phyloP scores from a whole-genome alignment of 2,113 vertebrate species.

The Leptosomus discolor region DNA sequence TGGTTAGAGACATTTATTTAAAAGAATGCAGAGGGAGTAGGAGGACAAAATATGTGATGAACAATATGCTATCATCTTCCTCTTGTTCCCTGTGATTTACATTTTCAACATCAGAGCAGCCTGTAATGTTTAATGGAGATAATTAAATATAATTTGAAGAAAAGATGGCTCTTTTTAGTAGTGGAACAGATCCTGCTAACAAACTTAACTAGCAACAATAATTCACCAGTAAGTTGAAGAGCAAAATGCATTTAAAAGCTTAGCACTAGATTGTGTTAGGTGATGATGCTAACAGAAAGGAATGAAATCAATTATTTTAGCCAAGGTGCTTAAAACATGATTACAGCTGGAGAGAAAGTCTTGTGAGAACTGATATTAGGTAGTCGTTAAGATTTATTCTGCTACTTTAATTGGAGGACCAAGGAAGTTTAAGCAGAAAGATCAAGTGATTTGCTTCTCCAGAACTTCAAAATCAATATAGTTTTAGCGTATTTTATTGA shows the following conservation, averaged over 20 bases:
- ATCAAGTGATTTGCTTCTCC: conserved; percentile 32
- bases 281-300: background rate
- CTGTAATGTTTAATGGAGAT: conserved; percentile 62
- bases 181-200: conserved; percentile 30
- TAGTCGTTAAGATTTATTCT: conserved; percentile 10
- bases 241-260: background rate
- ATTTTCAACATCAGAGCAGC: conserved; percentile 24
- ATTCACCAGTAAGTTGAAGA: background rate
- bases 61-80: background rate
- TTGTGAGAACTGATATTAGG: background rate
- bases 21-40: background rate
- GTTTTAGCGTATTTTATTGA: conserved; percentile 28
- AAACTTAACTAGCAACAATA: conserved; percentile 13
- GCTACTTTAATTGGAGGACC: conserved; percentile 4
- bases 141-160: conserved; percentile 68
- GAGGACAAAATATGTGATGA: background rate
- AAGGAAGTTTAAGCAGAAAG: conserved; percentile 9
- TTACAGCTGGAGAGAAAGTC: background rate
- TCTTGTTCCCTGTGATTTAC: conserved; percentile 34
- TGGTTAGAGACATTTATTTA: background rate
- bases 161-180: conserved; percentile 21
- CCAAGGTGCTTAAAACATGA: background rate
- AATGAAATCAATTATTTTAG: background rate
- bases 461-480: conserved; percentile 38
- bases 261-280: background rate